Base-by-base conservation (phyloP, 1,140 invertebrate species). In the Planococcus citri region DNA sequence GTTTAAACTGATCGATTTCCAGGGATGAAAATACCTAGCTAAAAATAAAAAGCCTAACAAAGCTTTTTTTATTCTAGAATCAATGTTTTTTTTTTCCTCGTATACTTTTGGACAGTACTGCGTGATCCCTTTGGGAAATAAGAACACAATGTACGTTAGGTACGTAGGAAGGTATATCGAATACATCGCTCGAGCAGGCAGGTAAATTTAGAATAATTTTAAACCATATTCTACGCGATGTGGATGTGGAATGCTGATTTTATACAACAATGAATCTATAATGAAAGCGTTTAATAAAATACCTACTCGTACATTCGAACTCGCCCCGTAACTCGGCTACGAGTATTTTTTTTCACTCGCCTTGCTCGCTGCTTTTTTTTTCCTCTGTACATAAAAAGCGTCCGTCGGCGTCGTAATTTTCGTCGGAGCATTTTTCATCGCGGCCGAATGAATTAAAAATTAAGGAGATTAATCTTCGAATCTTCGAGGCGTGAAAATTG, bases 221-320 rank as follows among this genome's bases (percentile, higher is more conserved):
- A 25, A 64, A 27, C 60, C 2, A 64, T 25, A 64, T n/a, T n/a
- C n/a, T n/a, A n/a, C n/a, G n/a, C n/a, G n/a, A n/a, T n/a, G n/a
- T n/a, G n/a, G 60, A 10, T 25, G 10, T 21, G 60, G 3, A 9
- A 64, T 25, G 22, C 22, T 64, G 60, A 64, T 64, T 64, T 25
- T 21, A 64, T 25, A 33, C 12, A 64, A 25, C 60, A 64, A 64
- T 60, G 60, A 64, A 64, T 64, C 2, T 64, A 64, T 24, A 64
- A 64, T 64, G 22, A 64, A 20, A 27, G 22, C 20, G 25, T 64
- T 64, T 64, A 64, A 64, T 64, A 20, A 51, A 51, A 51, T 51
- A 9, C 41, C 41, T 17, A 51, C 29, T 6, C 29, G 12, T 33
- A 33, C n/a, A n/a, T n/a, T n/a, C n/a, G n/a, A n/a, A n/a, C n/a